Evolutionary conservation across 64 coral and sea anemone species (phyloP).

Genomic region (Catalaphyllia jardinei): DNA sequence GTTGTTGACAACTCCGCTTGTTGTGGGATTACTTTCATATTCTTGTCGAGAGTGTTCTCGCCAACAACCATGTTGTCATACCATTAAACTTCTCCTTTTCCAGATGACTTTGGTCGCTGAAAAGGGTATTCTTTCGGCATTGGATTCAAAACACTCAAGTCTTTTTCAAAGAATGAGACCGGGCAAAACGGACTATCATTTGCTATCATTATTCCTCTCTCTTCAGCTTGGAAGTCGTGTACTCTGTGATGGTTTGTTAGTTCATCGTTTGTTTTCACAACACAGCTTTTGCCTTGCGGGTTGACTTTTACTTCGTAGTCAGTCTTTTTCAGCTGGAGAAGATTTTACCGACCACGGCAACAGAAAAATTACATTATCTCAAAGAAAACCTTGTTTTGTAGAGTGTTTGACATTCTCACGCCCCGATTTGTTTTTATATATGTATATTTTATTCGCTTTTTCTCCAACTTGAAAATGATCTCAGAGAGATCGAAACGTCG

Average conservation of each 20-base stretch:
- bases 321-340: conserved; percentile 3
- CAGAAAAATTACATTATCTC: conserved; percentile 68
- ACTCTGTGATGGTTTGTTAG: background rate
- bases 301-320: conserved; percentile 35
- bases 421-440: too few relatives aligned
- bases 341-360: conserved; percentile 22
- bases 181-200: conserved; percentile 33
- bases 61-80: too few relatives aligned
- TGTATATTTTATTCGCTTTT: too few relatives aligned
- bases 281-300: conserved; percentile 17
- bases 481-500: too few relatives aligned
- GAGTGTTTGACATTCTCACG: too few relatives aligned
- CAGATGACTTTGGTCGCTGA: conserved; percentile 40
- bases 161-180: conserved; percentile 28
- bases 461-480: too few relatives aligned
- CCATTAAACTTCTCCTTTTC: too few relatives aligned
- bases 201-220: conserved; percentile 38
- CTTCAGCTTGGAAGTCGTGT: background rate
- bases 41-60: too few relatives aligned
- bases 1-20: too few relatives aligned
- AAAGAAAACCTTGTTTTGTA: conserved; percentile 68
- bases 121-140: conserved; percentile 35
- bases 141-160: conserved; percentile 26
- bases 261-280: conserved; percentile 9
- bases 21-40: too few relatives aligned